These are phyloP conservation scores for Eulithis testata DNA, from an alignment of 2,888 invertebrate genomes.

Conservation along the genomic window DNA sequence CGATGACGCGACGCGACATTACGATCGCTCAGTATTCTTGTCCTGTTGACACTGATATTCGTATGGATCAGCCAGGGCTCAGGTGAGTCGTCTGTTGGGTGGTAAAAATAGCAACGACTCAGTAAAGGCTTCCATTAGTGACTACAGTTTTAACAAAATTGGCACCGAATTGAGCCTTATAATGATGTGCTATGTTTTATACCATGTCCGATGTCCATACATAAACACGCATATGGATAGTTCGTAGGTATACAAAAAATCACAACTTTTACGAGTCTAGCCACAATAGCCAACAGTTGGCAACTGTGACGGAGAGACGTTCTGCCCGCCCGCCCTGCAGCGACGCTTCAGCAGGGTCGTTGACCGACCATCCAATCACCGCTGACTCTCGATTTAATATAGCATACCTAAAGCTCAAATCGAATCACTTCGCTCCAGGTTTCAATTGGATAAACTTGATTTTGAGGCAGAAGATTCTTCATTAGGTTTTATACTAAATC, in stretches of 20 bases:
- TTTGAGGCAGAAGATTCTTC: conserved; percentile 25
- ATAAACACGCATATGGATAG: conserved; percentile 6
- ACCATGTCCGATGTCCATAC: conserved; percentile 11
- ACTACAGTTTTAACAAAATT: conserved; percentile 11
- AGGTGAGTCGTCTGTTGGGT: conserved; percentile 19
- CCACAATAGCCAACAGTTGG: conserved; percentile 29
- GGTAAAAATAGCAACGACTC: conserved; percentile 16
- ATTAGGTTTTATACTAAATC: conserved; percentile 9
- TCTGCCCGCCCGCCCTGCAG: conserved; percentile 57
- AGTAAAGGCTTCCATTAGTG: conserved; percentile 12
- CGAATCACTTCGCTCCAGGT: conserved; percentile 36
- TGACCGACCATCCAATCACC: conserved; percentile 56
- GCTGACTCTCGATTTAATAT: conserved; percentile 53
- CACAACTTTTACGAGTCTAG: conserved; percentile 12
- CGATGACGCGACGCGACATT: too few species aligned
- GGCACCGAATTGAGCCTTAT: conserved; percentile 7
- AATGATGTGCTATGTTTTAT: background rate
- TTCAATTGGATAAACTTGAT: conserved; percentile 39
- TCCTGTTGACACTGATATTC: background rate
- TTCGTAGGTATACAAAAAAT: background rate
- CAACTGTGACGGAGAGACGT: conserved; percentile 32
- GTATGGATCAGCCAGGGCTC: conserved; percentile 4
- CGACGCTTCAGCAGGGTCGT: conserved; percentile 59
- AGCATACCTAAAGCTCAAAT: conserved; percentile 51
- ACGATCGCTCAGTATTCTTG: background rate